Evolutionary conservation across 1,140 invertebrate genomes (phyloP), one percentile per base, ranked within the genome.

Genomic region (Drosophila subobscura): DNA sequence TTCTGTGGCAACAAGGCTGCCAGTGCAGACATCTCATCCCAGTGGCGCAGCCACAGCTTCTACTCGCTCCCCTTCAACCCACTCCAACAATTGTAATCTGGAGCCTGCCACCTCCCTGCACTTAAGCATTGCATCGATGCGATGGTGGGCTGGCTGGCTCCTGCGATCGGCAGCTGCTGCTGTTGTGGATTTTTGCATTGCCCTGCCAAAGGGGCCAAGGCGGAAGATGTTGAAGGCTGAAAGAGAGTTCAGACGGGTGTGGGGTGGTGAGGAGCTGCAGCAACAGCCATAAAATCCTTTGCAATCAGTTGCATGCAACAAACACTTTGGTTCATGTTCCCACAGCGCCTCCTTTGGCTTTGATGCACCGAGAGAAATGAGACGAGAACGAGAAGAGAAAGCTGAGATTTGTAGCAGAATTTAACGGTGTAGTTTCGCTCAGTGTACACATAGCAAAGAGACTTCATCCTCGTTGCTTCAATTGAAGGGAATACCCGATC

Each of bases 291-390:
- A 85, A 85, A 85, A 85, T 86, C 81, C 81, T 77, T 85, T 86
- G 81, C 81, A 85, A 85, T 85, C 81, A 85, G 81, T 71, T 85
- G 81, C 81, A 85, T 85, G 84, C 77, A 86, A 80, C 81, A 86
- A 86, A 81, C 81, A 81, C 64, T 85, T 64, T 52, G 83, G 72
- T 65, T 63, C 61, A 79, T 60, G 60, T 72, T 64, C 40, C 59
- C 60, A 45, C 49, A 42, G 57, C 40, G 44, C 54, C 65, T 53
- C 22, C 49, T 47, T 20, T 23, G 51, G 51, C 50, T 68, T 49
- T 55, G 40, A 29, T 44, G 46, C 71, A 73, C 40, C 52, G 33
- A 8, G 10, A 23, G 10, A 64, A 73, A 50, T 10, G 1, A 6
- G 1, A 16, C 6, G n/a, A 14, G 7, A 20, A 20, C 16, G 16